Conservation (phyloP, 2,888 invertebrate species). For the Brenthis ino region DNA sequence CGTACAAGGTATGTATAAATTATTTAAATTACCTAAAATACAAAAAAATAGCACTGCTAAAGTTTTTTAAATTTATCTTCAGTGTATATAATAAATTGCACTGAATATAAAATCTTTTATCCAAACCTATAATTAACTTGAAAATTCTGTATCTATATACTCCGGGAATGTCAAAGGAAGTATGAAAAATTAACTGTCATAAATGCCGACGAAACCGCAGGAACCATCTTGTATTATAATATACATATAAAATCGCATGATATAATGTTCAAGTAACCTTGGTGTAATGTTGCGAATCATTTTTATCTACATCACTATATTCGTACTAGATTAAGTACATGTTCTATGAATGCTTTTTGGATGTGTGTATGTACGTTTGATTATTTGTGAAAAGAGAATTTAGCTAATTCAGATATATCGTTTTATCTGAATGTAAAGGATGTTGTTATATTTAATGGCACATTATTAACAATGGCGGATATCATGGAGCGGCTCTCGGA, state of each 20-base stretch:
- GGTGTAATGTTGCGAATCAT: conserved; percentile 10
- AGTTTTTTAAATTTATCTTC: too few species aligned
- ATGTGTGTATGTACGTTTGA: neutral
- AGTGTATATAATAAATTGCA: too few species aligned
- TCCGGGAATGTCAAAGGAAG: too few species aligned
- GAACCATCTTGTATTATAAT: neutral
- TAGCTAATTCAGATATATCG: conserved; percentile 9
- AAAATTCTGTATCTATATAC: too few species aligned
- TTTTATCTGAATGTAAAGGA: conserved; percentile 28
- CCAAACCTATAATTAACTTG: too few species aligned
- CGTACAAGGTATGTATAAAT: too few species aligned
- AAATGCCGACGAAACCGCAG: too few species aligned
- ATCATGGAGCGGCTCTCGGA: conserved; percentile 27
- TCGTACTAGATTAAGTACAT: conserved; percentile 3
- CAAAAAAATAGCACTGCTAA: too few species aligned
- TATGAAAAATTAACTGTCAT: too few species aligned
- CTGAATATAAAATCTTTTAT: too few species aligned
- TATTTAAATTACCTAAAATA: too few species aligned
- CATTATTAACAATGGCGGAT: conserved; percentile 35
- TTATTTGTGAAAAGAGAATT: conserved; percentile 4
- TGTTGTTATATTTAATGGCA: conserved; percentile 36
- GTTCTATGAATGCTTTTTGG: conserved; percentile 1
- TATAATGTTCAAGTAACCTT: conserved; percentile 7
- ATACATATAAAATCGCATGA: neutral
- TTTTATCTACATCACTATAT: neutral